Evolutionary conservation across 2,888 invertebrate species (phyloP).

Genomic region (Ptychoptera albimana): DNA sequence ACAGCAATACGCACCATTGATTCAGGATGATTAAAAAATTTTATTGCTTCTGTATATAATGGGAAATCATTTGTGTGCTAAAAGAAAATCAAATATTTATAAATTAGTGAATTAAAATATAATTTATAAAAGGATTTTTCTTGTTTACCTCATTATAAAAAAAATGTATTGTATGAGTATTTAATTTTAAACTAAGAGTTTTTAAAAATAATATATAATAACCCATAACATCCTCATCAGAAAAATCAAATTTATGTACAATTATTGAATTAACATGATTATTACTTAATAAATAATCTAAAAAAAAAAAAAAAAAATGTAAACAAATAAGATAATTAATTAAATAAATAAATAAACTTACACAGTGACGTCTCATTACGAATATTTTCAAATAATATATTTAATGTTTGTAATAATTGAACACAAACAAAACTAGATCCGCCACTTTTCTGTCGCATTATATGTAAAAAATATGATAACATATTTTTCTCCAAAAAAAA

Average conservation of each 20-base stretch:
- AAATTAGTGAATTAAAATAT: not conserved
- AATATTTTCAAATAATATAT: slow-evolving; percentile 98
- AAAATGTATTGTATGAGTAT: slow-evolving; percentile 97
- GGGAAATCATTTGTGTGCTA: slow-evolving; percentile 97
- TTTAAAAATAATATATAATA: slow-evolving; percentile 99
- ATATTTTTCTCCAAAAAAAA: slow-evolving; percentile 99
- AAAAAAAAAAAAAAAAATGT: slow-evolving; percentile 24
- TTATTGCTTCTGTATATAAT: slow-evolving; percentile 95
- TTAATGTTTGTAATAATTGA: slow-evolving; percentile 91
- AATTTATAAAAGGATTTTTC: slow-evolving; percentile 36
- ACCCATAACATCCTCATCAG: slow-evolving; percentile 99
- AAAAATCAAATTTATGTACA: slow-evolving; percentile 98
- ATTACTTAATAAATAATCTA: slow-evolving; percentile 97
- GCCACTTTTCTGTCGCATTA: slow-evolving; percentile 95
- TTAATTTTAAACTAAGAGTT: slow-evolving; percentile 91
- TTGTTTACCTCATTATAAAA: slow-evolving; percentile 77
- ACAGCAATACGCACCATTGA: slow-evolving; percentile 99
- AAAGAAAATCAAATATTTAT: slow-evolving; percentile 4
- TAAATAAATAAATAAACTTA: slow-evolving; percentile 39
- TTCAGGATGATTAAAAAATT: slow-evolving; percentile 97
- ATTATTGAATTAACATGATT: slow-evolving; percentile 99
- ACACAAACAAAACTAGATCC: slow-evolving; percentile 90
- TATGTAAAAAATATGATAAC: slow-evolving; percentile 92
- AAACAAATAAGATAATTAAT: slow-evolving; percentile 3
- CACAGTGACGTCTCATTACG: slow-evolving; percentile 97